phyloP scores from a whole-genome alignment of 2,113 vertebrate species.

The Sigmodon hispidus region DNA sequence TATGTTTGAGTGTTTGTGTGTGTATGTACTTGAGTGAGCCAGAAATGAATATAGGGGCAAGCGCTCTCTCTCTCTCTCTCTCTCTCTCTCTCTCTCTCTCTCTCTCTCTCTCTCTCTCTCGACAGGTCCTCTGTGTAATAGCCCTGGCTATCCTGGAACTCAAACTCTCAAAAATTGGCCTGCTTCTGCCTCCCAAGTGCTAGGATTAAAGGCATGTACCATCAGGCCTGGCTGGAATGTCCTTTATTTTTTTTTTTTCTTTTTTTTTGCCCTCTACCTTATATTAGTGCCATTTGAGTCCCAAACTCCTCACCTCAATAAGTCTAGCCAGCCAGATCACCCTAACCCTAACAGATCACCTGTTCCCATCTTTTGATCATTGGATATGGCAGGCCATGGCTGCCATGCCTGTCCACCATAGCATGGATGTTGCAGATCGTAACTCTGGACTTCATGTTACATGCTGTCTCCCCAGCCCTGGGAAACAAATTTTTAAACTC shows the following conservation, averaged over 20 bases:
- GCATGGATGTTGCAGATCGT: not conserved
- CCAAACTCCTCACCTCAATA: not conserved
- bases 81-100: not conserved
- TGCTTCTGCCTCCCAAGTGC: not conserved
- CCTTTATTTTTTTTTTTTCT: not conserved
- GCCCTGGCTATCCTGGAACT: not conserved
- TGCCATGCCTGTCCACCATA: not conserved
- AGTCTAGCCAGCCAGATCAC: not conserved
- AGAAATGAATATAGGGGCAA: not conserved
- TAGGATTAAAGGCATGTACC: not conserved
- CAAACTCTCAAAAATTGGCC: not conserved
- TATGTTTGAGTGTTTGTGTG: not conserved
- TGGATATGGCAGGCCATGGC: not conserved
- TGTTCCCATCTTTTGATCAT: no score
- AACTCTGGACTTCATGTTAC: not conserved
- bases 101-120: no score
- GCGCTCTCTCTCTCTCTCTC: no score
- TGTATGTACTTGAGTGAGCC: not conserved
- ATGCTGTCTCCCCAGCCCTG: not conserved
- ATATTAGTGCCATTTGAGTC: not conserved
- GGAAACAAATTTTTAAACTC: not conserved
- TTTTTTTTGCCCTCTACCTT: not conserved
- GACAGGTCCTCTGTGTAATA: not conserved
- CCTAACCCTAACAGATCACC: not conserved
- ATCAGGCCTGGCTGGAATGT: not conserved